phyloP scores from a whole-genome alignment of 2,797 vertebrate genomes.

The Agapornis canus region DNA sequence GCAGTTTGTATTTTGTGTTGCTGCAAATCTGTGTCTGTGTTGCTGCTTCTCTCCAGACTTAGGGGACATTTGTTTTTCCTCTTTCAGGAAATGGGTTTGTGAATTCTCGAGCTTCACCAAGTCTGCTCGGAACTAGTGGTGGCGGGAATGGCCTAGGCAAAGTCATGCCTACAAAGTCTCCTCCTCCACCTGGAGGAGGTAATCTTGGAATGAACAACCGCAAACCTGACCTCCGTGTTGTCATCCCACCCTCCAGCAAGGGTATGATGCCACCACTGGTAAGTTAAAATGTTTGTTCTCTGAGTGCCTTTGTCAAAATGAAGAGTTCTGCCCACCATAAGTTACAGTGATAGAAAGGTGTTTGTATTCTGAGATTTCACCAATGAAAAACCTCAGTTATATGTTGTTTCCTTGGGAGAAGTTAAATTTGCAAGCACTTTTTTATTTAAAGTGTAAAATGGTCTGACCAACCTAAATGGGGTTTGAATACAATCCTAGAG shows the following conservation, averaged over 20 bases:
- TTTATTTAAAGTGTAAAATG: not conserved
- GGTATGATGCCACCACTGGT: conserved; percentile 98
- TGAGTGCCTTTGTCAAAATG: not conserved
- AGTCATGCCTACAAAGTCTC: conserved; percentile 96
- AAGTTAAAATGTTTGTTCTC: conserved; percentile 58
- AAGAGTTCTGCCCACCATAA: not conserved
- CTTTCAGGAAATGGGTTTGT: conserved; percentile 93
- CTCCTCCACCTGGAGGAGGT: conserved; percentile 92
- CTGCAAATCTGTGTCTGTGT: not conserved
- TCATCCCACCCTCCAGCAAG: conserved; percentile 97
- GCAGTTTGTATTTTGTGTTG: not conserved
- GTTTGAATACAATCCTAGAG: not conserved
- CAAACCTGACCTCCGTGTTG: conserved; percentile 96
- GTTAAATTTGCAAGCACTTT: not conserved
- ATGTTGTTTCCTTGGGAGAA: not conserved
- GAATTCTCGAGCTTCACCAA: conserved; percentile 94
- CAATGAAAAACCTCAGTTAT: not conserved
- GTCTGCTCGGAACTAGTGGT: conserved; percentile 86
- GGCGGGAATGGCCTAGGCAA: conserved; percentile 94
- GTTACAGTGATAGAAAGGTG: not conserved
- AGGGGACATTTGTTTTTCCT: not conserved
- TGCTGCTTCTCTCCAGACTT: not conserved
- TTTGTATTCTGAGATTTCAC: not conserved
- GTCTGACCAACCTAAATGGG: not conserved
- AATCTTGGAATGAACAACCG: conserved; percentile 91